phyloP scores from a whole-genome alignment of 2,888 invertebrate genomes.

The Eremobia ochroleuca region DNA sequence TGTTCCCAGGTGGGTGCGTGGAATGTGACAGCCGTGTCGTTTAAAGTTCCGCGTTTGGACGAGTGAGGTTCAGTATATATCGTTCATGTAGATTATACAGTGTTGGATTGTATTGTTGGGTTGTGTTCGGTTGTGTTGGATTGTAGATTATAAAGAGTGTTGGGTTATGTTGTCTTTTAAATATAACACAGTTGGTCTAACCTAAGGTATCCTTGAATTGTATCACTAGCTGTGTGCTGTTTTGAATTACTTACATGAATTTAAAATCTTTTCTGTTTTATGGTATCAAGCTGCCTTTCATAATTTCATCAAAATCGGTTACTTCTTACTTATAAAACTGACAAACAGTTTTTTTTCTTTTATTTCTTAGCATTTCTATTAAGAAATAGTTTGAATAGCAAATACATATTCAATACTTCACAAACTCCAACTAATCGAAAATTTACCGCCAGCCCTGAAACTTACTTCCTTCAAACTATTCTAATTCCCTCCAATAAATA shows the following conservation, averaged over 20 bases:
- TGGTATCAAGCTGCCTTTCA: background rate
- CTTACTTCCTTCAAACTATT: constrained; percentile 23
- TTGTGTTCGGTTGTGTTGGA: too few relatives aligned
- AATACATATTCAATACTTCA: background rate
- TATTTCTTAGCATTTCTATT: background rate
- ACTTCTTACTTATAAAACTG: too few relatives aligned
- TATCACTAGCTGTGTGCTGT: background rate
- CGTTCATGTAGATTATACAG: too few relatives aligned
- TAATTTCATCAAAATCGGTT: background rate
- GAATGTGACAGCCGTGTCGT: too few relatives aligned
- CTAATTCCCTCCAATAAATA: constrained; percentile 37
- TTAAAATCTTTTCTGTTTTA: background rate
- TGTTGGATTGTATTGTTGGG: too few relatives aligned
- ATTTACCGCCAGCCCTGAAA: constrained; percentile 1
- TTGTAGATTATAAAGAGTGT: too few relatives aligned
- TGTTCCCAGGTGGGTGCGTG: too few relatives aligned
- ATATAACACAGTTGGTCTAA: too few relatives aligned
- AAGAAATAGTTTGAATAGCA: background rate
- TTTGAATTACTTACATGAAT: background rate
- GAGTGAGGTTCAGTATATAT: too few relatives aligned
- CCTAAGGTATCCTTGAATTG: background rate
- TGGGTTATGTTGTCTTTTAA: too few relatives aligned
- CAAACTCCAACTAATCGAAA: background rate
- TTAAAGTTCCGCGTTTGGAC: too few relatives aligned
- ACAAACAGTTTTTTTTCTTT: background rate